phyloP scores from a whole-genome alignment of 2,113 vertebrate species.

The Microcebus tavaratra region DNA sequence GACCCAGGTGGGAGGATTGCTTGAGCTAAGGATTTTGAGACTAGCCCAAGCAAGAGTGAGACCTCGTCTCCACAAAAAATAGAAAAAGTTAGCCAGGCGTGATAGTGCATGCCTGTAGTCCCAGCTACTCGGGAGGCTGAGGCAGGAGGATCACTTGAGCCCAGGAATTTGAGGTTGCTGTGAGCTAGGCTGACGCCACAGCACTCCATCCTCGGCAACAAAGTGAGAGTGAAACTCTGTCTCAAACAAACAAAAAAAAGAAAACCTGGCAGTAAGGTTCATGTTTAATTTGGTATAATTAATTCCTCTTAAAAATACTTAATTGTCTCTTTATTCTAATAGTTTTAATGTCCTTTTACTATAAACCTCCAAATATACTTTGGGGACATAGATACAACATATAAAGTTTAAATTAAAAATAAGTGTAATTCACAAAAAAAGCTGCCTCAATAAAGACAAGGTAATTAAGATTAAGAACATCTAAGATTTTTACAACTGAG shows the following conservation, averaged over 20 bases:
- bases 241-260: not conserved
- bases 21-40: too few species aligned
- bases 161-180: too few species aligned
- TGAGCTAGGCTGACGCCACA: too few species aligned
- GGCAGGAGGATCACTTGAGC: too few species aligned
- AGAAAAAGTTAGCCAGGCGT: too few species aligned
- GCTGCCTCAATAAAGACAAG: not conserved
- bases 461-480: not conserved
- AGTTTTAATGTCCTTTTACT: not conserved
- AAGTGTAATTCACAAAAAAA: not conserved
- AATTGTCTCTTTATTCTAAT: not conserved
- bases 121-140: too few species aligned
- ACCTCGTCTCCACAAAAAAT: too few species aligned
- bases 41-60: too few species aligned
- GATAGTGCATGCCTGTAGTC: too few species aligned
- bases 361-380: not conserved
- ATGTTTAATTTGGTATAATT: not conserved
- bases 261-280: not conserved
- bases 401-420: not conserved
- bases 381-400: not conserved
- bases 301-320: not conserved
- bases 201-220: too few species aligned
- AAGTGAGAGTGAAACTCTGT: too few species aligned
- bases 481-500: not conserved
- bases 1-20: too few species aligned